These are phyloP conservation scores for Timema podura DNA, from an alignment of 2,888 invertebrate species.

Conservation along the genomic window DNA sequence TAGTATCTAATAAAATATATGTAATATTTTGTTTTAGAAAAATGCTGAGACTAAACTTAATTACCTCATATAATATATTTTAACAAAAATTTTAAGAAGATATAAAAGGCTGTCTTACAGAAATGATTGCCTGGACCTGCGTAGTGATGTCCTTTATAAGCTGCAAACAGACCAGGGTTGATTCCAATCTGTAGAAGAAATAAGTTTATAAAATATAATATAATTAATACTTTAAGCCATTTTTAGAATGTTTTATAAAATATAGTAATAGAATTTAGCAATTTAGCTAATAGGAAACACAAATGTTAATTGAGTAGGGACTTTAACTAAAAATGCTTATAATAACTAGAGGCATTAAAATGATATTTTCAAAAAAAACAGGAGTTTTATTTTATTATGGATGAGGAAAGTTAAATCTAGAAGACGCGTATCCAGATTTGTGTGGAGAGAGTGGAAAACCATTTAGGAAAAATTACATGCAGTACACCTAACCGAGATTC, in stretches of 20 bases:
- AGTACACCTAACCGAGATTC: no score
- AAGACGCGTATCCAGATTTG: no score
- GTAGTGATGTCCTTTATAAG: conserved; percentile 97
- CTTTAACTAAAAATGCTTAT: no score
- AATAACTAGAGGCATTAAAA: no score
- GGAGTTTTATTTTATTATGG: no score
- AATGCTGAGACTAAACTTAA: background rate
- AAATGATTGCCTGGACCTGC: conserved; percentile 99
- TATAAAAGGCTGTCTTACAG: conserved; percentile 56
- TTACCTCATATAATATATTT: background rate
- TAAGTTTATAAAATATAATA: background rate
- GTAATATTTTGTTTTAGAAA: background rate
- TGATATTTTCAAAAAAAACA: no score
- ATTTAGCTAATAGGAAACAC: background rate
- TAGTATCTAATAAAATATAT: background rate
- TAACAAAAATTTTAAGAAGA: conserved; percentile 1
- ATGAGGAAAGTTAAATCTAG: no score
- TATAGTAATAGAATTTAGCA: background rate
- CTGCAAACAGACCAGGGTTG: conserved; percentile 95
- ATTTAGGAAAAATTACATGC: no score
- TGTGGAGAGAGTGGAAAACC: no score
- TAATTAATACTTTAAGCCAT: background rate
- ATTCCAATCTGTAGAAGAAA: conserved; percentile 79
- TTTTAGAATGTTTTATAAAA: background rate
- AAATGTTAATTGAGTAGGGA: no score